Evolutionary conservation across 2,797 vertebrate genomes (phyloP), one percentile per base, ranked within the genome.

Genomic region (Takifugu ocellatus): DNA sequence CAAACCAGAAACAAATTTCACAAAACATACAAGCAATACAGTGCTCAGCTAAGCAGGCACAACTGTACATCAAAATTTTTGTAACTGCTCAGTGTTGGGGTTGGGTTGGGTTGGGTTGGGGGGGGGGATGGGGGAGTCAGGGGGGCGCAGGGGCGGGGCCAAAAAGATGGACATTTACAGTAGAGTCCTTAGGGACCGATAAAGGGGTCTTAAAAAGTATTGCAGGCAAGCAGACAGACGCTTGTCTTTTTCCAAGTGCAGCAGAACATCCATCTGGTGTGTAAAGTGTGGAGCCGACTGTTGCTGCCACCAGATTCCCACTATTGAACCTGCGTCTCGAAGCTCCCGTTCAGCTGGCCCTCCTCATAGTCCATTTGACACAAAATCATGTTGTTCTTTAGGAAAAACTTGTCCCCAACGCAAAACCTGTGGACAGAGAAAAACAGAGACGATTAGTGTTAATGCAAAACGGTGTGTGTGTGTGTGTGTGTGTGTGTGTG

Each of bases 281-380:
- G 83, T 77, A 65, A 79, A 75, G 80, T 81, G 85, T 86, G 73
- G 79, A 82, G 79, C 78, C 45, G 77, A 82, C 68, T 83, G 84
- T 84, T 77, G 84, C 85, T 74, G 85, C 84, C 79, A 75, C 52
- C 68, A 83, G 86, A 66, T 75, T 77, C 76, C 67, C 49, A 92
- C 90, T 98, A 98, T 94, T 98, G 97, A 89, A 98, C 95, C 89
- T 98, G 97, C 61, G 97, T 93, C 87, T 98, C 96, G 75, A 99
- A 99, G 91, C 96, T 97, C 76, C 97, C 97, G 0, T 99, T 99
- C 89, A 99, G 94, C 87, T 98, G 96, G 66, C 96, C 96, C 85
- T 99, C 96, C 92, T 99, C 97, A 94, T 98, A 99, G 95, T 98
- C 97, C 95, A 97, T 95, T 95, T 98, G 96, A 93, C 97, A 99